Evolutionary conservation across 2,888 invertebrate species (phyloP).

Genomic region (Iphiclides podalirius): DNA sequence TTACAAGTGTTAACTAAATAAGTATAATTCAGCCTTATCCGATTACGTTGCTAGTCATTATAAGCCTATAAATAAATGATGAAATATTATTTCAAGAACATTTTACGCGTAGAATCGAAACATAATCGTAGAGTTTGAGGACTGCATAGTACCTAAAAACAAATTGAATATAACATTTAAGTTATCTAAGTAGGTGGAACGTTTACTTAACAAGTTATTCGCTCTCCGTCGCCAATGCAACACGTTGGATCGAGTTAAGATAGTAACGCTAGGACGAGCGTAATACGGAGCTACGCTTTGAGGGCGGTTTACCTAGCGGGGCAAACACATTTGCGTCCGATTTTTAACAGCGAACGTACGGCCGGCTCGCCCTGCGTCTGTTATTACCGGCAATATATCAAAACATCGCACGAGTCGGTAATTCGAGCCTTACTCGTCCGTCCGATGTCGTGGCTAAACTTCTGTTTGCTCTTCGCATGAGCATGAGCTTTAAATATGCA

Average conservation of each 20-base stretch:
- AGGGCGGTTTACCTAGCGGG: slow-evolving; percentile 49
- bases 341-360: slow-evolving; percentile 66
- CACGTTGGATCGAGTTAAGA: slow-evolving; percentile 4
- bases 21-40: too few species aligned
- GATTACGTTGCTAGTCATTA: too few species aligned
- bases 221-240: too few species aligned
- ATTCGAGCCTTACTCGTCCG: slow-evolving; percentile 29
- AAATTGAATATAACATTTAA: too few species aligned
- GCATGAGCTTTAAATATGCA: slow-evolving; percentile 32
- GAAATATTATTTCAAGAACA: too few species aligned
- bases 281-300: slow-evolving; percentile 33
- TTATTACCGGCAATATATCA: slow-evolving; percentile 77
- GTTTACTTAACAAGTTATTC: too few species aligned
- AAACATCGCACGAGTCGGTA: slow-evolving; percentile 67
- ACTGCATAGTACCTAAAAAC: too few species aligned
- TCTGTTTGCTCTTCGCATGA: slow-evolving; percentile 46
- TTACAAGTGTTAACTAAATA: too few species aligned
- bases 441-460: slow-evolving; percentile 36
- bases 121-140: too few species aligned
- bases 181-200: too few species aligned
- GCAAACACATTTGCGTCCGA: slow-evolving; percentile 63
- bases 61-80: too few species aligned
- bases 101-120: too few species aligned
- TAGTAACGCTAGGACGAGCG: slow-evolving; percentile 3
- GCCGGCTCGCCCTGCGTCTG: slow-evolving; percentile 48